phyloP scores from a whole-genome alignment of 2,797 vertebrate genomes.

The Melanotaenia nigrans region DNA sequence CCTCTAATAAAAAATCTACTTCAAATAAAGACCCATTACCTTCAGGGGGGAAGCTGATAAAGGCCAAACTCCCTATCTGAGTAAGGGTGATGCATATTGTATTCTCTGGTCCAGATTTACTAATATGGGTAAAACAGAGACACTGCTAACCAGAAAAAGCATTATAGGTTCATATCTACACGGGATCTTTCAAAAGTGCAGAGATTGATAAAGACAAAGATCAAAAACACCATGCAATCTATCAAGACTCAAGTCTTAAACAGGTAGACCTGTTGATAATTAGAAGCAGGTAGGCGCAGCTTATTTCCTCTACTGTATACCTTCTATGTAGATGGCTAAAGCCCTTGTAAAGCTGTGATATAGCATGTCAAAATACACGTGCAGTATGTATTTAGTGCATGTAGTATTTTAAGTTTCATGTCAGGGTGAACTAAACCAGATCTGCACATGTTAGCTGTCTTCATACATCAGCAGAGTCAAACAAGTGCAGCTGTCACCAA shows the following conservation, averaged over 20 bases:
- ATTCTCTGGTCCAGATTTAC: not conserved
- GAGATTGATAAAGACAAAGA: not conserved
- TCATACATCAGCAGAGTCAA: slow-evolving; percentile 51
- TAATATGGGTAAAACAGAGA: not conserved
- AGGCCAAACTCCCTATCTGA: not conserved
- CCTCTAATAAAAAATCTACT: not conserved
- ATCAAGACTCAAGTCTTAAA: not conserved
- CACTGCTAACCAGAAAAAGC: not conserved
- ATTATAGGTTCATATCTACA: not conserved
- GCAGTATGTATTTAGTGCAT: slow-evolving; percentile 25
- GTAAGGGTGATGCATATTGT: not conserved
- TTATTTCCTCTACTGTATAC: not conserved
- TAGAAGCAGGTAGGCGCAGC: no score
- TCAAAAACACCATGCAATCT: not conserved
- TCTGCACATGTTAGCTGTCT: slow-evolving; percentile 41
- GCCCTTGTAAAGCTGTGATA: slow-evolving; percentile 2
- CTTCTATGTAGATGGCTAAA: not conserved
- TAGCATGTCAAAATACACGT: slow-evolving; percentile 21
- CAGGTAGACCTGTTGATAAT: no score
- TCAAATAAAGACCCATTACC: not conserved
- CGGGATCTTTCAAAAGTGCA: not conserved
- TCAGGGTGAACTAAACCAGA: slow-evolving; percentile 31
- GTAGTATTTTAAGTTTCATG: slow-evolving; percentile 40
- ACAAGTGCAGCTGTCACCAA: slow-evolving; percentile 54
- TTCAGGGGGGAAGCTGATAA: not conserved